Base-by-base conservation (phyloP, 1,140 invertebrate genomes). In the Drosophila novamexicana region DNA sequence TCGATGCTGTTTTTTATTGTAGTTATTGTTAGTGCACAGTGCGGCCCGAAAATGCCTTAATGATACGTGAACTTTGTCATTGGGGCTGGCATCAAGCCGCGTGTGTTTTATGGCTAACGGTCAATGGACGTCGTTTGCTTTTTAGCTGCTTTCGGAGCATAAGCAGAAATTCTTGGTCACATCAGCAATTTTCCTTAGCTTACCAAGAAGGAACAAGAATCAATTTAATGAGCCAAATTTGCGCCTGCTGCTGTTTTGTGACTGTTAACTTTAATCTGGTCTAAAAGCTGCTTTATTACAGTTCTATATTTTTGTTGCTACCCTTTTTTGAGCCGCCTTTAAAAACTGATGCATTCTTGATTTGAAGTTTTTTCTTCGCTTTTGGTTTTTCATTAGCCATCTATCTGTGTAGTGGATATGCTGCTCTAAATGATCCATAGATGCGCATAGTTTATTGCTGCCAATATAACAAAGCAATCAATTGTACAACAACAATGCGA, bases 41-140 rank as follows among this genome's bases (percentile, higher is more conserved):
- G 58, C 50, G 76, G 49, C 47, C 54, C 45, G 49, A 71, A 59
- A 66, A 57, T 71, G 77, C 77, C 77, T 75, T 88, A 88, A 88
- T 88, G 83, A 77, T 65, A 75, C 79, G 88, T 83, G 77, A 88
- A 88, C 79, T 88, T 54, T 74, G 83, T 74, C 65, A 82, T 77
- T 82, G 74, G 69, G 45, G 42, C 73, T 64, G 69, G 50, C 83
- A 75, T 77, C 72, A 79, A 68, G 83, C 84, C 83, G 83, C 76
- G 83, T 88, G 83, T 88, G 83, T 88, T 88, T 88, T 88, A 88
- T 88, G 77, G 84, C 77, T 80, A 72, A 77, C 73, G 81, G 81
- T 65, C 74, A 81, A 77, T 85, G 71, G 47, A 72, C 57, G 63
- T 73, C 63, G 61, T 75, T 75, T 75, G 54, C 67, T 79, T 75